phyloP scores from a whole-genome alignment of 2,888 invertebrate species.

The Oscheius sp. region DNA sequence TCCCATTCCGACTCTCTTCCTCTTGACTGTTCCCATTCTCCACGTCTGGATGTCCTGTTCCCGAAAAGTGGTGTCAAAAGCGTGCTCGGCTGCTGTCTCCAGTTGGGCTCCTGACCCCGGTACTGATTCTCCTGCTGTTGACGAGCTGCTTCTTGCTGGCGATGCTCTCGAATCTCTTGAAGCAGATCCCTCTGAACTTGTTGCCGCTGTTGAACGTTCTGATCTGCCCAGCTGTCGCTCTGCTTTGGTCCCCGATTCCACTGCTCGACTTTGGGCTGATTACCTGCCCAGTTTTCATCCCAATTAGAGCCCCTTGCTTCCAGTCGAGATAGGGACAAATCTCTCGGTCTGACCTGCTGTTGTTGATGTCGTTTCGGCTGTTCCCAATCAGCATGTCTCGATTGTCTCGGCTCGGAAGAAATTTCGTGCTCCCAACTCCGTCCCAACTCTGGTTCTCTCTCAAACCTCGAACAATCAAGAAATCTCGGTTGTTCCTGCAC shows the following conservation, averaged over 20 bases:
- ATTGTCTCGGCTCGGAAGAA: not conserved
- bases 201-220: slow-evolving; percentile 14
- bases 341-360: not conserved
- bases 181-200: slow-evolving; percentile 21
- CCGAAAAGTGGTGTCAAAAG: slow-evolving; percentile 6
- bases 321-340: not conserved
- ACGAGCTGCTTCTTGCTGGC: slow-evolving; percentile 11
- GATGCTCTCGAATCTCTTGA: slow-evolving; percentile 19
- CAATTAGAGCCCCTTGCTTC: not conserved
- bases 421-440: slow-evolving; percentile 1
- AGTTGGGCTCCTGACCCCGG: not conserved
- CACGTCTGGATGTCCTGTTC: not conserved
- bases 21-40: not conserved
- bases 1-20: not conserved
- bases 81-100: not conserved
- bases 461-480: not conserved
- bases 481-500: too few species aligned
- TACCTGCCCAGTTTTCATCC: slow-evolving; percentile 1
- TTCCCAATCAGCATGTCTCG: slow-evolving; percentile 8
- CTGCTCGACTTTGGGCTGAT: not conserved
- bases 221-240: not conserved
- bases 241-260: not conserved
- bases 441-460: not conserved
- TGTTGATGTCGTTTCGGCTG: slow-evolving; percentile 3
- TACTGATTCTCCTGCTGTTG: not conserved